Evolutionary conservation across 2,888 invertebrate species (phyloP).

Genomic region (Phania funesta): DNA sequence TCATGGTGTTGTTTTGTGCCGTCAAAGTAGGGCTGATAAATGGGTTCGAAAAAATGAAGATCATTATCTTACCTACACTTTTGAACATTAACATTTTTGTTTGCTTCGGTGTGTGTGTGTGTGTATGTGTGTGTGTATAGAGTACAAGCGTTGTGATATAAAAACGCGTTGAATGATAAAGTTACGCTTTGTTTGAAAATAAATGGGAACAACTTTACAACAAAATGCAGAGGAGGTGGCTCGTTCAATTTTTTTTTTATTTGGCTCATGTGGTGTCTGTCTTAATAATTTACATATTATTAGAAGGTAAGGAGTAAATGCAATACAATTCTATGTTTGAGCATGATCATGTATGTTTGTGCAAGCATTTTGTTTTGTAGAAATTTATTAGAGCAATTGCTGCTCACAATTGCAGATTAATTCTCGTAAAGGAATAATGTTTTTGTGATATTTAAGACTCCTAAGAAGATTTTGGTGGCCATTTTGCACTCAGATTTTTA

Average conservation of each 20-base stretch:
- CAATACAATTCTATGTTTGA: conserved; percentile 14
- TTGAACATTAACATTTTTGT: conserved; percentile 47
- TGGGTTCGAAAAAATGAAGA: conserved; percentile 66
- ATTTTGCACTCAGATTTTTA: background rate
- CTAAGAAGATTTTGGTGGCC: background rate
- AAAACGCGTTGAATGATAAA: conserved; percentile 55
- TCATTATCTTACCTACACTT: conserved; percentile 60
- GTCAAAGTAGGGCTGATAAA: conserved; percentile 68
- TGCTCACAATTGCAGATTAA: background rate
- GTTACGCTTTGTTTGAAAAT: conserved; percentile 62
- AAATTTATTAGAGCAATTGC: conserved; percentile 38
- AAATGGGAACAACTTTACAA: conserved; percentile 65
- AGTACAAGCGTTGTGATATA: conserved; percentile 6
- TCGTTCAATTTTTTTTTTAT: conserved; percentile 32
- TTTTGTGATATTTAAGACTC: background rate
- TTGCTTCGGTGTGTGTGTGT: background rate
- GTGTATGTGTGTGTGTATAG: background rate
- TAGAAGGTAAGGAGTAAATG: conserved; percentile 52
- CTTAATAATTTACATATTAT: conserved; percentile 65
- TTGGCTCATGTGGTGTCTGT: conserved; percentile 61
- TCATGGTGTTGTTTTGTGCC: conserved; percentile 54
- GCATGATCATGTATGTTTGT: conserved; percentile 5
- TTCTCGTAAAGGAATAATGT: background rate
- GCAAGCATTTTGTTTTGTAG: conserved; percentile 32
- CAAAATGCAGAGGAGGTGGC: conserved; percentile 64